phyloP scores from a whole-genome alignment of 1,140 invertebrate genomes.

The Pseudomyrmex sp. region DNA sequence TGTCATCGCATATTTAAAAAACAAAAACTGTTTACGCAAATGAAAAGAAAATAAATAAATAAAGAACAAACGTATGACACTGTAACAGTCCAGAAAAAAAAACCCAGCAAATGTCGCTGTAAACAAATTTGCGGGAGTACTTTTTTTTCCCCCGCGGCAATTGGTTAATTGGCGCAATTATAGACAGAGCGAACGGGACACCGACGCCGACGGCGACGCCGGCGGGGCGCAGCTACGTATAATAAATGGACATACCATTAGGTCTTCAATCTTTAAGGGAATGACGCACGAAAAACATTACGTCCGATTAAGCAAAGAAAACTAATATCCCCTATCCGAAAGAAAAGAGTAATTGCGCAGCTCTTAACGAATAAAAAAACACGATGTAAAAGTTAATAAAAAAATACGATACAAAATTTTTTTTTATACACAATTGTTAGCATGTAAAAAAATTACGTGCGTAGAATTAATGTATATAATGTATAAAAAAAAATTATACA shows the following conservation, averaged over 20 bases:
- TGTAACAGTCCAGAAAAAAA: not conserved
- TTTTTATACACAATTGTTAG: no score
- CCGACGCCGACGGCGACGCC: conserved; percentile 10
- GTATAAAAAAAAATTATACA: no score
- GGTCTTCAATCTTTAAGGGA: conserved; percentile 17
- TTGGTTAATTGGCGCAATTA: conserved; percentile 71
- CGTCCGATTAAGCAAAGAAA: not conserved
- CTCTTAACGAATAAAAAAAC: not conserved
- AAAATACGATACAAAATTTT: not conserved
- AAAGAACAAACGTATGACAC: conserved; percentile 15
- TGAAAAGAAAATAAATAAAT: not conserved
- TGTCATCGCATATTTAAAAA: no score
- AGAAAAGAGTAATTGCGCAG: not conserved
- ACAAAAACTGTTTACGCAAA: not conserved
- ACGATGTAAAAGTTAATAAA: not conserved
- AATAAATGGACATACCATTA: conserved; percentile 17
- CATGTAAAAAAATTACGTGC: no score
- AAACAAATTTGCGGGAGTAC: conserved; percentile 69
- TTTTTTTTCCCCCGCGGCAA: conserved; percentile 41
- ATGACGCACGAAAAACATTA: not conserved
- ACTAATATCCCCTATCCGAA: not conserved
- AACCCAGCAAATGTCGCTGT: conserved; percentile 26
- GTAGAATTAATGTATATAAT: no score
- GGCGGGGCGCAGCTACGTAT: not conserved
- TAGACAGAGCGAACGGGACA: conserved; percentile 13